Base-by-base conservation (phyloP, 2,113 vertebrate species). In the Bombycilla garrulus region DNA sequence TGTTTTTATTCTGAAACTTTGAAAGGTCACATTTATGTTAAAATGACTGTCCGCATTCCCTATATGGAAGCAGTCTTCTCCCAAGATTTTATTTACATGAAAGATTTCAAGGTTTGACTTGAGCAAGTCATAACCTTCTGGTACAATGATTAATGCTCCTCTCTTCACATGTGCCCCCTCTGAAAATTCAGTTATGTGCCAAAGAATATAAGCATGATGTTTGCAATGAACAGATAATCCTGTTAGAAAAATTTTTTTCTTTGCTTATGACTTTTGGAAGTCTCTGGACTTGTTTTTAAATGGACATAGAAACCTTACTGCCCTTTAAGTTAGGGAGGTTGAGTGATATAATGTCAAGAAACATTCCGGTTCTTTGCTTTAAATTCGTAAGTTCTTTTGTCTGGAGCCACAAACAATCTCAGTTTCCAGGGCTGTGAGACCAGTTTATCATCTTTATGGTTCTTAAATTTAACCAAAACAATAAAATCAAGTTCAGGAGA, bases 401-500 rank as follows among this genome's bases (percentile, higher is more conserved):
- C 73, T 88, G 60, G 26, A 86, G 48, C 51, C 61, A 82, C 65
- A 85, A 78, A 91, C 62, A 70, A 51, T 15, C 10, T 91, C 31
- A 11, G 4, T 88, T 92, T 92, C 44, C 40, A 86, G 33, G 76
- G 57, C 62, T 86, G 22, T 57, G 78, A 95, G 89, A 67, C 14
- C 18, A 81, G 20, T 92, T 82, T 45, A 79, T 86, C 78, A 74
- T 73, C 47, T 90, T 90, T 88, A 74, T 77, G 5, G 25, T 81
- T 79, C 70, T 92, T 91, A 72, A 85, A 76, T 94, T 95, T 82
- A 93, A 44, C 54, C 72, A 70, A 72, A 87, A 80, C 71, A 73
- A 61, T 83, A 81, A 95, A 86, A 67, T 36, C 44, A 45, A 87
- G 38, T 77, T 83, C 42, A 71, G 0, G 1, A 83, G 60, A 48